Percentiles rank a stretch among this genome's conserved stretches.
Evolutionary conservation across 1,140 invertebrate genomes (phyloP).

Genomic region (Vanessa tameamea): DNA sequence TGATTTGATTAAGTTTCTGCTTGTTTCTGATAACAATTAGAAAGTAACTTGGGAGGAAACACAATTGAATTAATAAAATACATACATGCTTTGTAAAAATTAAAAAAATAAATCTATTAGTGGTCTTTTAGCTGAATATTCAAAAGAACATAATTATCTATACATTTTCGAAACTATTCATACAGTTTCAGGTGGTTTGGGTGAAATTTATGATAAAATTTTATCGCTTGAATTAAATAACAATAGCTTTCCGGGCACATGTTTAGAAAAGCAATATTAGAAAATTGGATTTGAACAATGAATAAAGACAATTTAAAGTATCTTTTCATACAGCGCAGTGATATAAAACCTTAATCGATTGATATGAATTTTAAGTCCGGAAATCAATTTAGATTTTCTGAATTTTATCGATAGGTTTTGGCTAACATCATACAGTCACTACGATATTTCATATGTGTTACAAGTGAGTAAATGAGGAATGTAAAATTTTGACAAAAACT

Average conservation of each 20-base stretch:
- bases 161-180: neutral
- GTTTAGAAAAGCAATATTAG: conserved; percentile 31
- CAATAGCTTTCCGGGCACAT: conserved; percentile 8
- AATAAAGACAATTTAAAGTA: conserved; percentile 30
- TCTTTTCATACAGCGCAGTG: conserved; percentile 16
- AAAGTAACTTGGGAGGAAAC: too few species aligned
- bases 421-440: neutral
- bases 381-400: conserved; percentile 30
- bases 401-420: conserved; percentile 13
- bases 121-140: too few species aligned
- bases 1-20: too few species aligned
- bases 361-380: conserved; percentile 33
- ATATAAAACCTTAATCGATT: conserved; percentile 28
- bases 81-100: too few species aligned
- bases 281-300: conserved; percentile 29
- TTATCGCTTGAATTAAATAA: conserved; percentile 14
- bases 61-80: too few species aligned
- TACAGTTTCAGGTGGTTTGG: neutral
- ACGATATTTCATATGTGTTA: conserved; percentile 16
- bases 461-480: neutral
- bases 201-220: conserved; percentile 2
- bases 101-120: too few species aligned
- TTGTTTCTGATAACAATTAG: too few species aligned
- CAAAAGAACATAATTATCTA: too few species aligned
- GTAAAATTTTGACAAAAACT: conserved; percentile 30